phyloP scores from a whole-genome alignment of 2,888 invertebrate genomes.

The Pollenia labialis region DNA sequence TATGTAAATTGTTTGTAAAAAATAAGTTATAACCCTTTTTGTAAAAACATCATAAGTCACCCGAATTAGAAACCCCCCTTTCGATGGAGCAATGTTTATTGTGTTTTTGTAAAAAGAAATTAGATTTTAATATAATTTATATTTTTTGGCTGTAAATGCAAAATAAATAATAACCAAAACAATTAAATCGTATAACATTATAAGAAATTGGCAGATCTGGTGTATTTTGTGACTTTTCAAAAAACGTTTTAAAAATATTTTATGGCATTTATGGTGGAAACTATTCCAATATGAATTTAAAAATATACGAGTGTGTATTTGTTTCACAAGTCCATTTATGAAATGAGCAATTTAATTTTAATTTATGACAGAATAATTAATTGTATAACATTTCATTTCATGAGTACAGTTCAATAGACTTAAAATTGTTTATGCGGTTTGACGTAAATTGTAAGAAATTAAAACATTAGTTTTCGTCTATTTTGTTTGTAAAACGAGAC shows the following conservation, averaged over 20 bases:
- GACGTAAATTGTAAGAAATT: conserved; percentile 16
- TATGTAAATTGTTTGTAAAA: too few relatives aligned
- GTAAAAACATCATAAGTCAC: too few relatives aligned
- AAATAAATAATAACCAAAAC: too few relatives aligned
- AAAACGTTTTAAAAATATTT: conserved; percentile 45
- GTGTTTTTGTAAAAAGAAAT: too few relatives aligned
- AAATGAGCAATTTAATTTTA: conserved; percentile 4
- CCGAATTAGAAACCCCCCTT: too few relatives aligned
- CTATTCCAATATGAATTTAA: background rate
- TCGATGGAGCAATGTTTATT: too few relatives aligned
- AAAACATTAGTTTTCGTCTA: background rate
- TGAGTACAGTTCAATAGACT: conserved; percentile 24
- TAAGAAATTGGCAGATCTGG: conserved; percentile 14
- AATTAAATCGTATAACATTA: too few relatives aligned
- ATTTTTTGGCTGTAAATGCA: too few relatives aligned
- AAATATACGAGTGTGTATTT: conserved; percentile 22
- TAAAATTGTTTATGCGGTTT: conserved; percentile 32
- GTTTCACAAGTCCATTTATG: conserved; percentile 2
- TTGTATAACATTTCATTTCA: conserved; percentile 4
- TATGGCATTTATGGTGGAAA: conserved; percentile 40
- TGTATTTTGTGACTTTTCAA: conserved; percentile 15
- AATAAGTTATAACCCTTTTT: too few relatives aligned
- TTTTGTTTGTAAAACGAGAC: background rate
- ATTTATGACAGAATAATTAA: conserved; percentile 4
- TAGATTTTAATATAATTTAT: too few relatives aligned